A percentile compares a stretch with the other conserved stretches of the same genome.
These are phyloP conservation scores for Lasaia peninsularis DNA, from an alignment of 1,140 invertebrate species.

Conservation along the genomic window DNA sequence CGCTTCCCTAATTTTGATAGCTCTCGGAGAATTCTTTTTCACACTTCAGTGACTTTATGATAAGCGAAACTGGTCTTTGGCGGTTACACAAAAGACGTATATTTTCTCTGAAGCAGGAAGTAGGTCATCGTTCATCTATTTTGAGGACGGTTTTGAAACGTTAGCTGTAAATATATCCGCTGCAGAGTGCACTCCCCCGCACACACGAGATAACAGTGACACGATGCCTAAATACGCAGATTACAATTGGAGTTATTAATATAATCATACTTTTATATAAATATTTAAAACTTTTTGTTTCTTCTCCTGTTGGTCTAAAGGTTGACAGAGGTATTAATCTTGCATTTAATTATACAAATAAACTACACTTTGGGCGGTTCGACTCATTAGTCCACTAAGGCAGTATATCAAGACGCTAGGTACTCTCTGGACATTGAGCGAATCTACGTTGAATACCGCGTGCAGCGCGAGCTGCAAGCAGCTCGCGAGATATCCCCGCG, in stretches of 20 bases:
- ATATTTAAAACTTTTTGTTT: too few species aligned
- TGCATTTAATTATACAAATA: too few species aligned
- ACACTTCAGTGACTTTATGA: not conserved
- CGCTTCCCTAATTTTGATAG: constrained; percentile 3
- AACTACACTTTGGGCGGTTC: too few species aligned
- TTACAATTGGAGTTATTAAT: not conserved
- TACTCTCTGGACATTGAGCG: too few species aligned
- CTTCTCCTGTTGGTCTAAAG: too few species aligned
- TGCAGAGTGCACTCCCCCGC: constrained; percentile 50
- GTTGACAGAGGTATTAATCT: too few species aligned
- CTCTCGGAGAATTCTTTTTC: constrained; percentile 20
- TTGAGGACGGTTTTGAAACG: constrained; percentile 50
- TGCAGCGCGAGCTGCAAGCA: too few species aligned
- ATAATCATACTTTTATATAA: too few species aligned
- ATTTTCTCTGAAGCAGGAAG: constrained; percentile 40
- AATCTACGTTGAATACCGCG: too few species aligned
- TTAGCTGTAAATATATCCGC: constrained; percentile 55
- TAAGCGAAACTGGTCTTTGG: constrained; percentile 23
- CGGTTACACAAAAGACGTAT: constrained; percentile 21
- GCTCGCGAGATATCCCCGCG: too few species aligned
- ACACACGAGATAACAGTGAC: constrained; percentile 38
- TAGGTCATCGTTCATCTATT: constrained; percentile 68
- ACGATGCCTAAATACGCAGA: constrained; percentile 11
- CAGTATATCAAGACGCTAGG: too few species aligned
- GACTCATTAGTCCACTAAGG: too few species aligned